Conservation (phyloP, 2,797 vertebrate genomes). For the Enteromius thamalakanensis region DNA sequence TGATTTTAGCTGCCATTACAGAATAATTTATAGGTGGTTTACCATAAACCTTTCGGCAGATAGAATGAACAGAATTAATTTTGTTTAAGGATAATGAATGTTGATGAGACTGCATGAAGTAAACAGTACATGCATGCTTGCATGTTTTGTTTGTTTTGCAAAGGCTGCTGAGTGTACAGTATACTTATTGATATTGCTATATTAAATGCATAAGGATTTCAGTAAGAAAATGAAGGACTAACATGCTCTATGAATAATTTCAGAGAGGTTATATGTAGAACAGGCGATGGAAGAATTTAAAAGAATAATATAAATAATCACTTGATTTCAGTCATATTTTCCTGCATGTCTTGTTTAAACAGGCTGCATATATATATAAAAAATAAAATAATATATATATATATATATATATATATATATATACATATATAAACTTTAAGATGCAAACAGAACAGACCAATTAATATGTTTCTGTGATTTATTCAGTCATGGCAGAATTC, state of each 20-base stretch:
- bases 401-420: no score
- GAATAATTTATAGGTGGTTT: conserved; percentile 62
- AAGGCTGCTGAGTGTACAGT: background rate
- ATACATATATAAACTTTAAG: background rate
- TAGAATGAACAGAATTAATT: conserved; percentile 58
- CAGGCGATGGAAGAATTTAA: background rate
- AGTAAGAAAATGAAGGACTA: background rate
- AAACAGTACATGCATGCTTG: conserved; percentile 41
- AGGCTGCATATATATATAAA: background rate
- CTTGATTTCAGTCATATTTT: background rate
- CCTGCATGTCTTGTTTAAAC: background rate
- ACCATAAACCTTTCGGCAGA: conserved; percentile 67
- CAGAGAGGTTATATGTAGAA: background rate
- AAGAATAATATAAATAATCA: background rate
- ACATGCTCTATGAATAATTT: background rate
- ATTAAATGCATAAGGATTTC: background rate
- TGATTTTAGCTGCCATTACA: conserved; percentile 51
- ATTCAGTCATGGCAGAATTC: conserved; percentile 8
- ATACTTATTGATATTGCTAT: background rate
- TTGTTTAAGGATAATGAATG: conserved; percentile 59
- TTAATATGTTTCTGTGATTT: conserved; percentile 27
- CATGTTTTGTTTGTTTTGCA: conserved; percentile 8
- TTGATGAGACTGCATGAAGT: conserved; percentile 58
- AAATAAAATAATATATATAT: no score
- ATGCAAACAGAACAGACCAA: conserved; percentile 17